phyloP scores from a whole-genome alignment of 2,888 invertebrate species.

The Sericinus montela region DNA sequence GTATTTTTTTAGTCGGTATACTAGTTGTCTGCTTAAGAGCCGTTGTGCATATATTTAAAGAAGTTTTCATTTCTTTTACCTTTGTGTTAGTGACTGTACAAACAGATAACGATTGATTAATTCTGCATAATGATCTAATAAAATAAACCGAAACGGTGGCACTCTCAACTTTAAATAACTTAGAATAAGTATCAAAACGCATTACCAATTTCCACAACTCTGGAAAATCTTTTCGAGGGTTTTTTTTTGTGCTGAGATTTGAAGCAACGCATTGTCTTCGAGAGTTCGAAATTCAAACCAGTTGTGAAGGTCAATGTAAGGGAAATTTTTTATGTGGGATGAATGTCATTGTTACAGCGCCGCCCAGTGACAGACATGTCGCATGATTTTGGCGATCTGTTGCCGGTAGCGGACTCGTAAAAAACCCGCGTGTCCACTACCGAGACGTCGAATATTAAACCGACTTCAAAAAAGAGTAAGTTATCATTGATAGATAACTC shows the following conservation, averaged over 20 bases:
- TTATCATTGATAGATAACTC: too few relatives aligned
- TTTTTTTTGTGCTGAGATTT: constrained; percentile 2
- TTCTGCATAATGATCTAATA: constrained; percentile 13
- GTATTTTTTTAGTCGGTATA: too few relatives aligned
- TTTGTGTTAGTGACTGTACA: constrained; percentile 8
- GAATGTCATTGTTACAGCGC: constrained; percentile 25
- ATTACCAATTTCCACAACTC: background rate
- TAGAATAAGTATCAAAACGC: background rate
- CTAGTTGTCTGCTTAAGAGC: too few relatives aligned
- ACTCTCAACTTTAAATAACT: background rate
- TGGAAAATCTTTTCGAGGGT: background rate
- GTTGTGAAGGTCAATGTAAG: constrained; percentile 41
- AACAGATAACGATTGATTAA: constrained; percentile 16
- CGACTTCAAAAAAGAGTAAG: too few relatives aligned
- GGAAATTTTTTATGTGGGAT: constrained; percentile 35
- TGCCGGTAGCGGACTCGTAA: background rate
- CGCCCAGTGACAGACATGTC: constrained; percentile 18
- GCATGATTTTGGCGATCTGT: constrained; percentile 6
- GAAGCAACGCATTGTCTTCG: constrained; percentile 27
- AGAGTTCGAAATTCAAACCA: constrained; percentile 24
- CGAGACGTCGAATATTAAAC: too few relatives aligned
- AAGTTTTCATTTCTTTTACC: too few relatives aligned
- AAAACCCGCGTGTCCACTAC: background rate
- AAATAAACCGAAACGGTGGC: background rate
- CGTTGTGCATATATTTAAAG: too few relatives aligned